Base-by-base conservation (phyloP, 1,140 invertebrate species). In the Drosophila insularis region DNA sequence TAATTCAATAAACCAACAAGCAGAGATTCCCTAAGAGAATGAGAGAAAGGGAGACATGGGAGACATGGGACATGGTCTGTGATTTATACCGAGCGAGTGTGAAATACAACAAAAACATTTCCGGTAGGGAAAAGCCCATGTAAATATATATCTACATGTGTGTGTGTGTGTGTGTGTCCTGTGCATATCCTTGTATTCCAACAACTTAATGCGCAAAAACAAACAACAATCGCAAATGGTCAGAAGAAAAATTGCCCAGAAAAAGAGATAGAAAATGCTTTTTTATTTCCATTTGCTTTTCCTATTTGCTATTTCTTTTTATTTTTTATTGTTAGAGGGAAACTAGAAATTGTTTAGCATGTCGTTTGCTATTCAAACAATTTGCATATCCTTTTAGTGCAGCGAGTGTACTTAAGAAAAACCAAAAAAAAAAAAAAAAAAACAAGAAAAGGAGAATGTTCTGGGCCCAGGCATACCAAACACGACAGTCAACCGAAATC, bases 331-430 rank as follows among this genome's bases (percentile, higher is more conserved):
- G 64, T 72, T 55, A 50, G 43, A 7, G 43, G 43, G 43, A 50
- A 72, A 75, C 71, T 72, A 75, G 54, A 70, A 79, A 86, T 86
- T 81, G 78, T 78, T 86, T 81, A 81, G 82, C 78, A 87, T 87
- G 82, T 86, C 79, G 82, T 79, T 85, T 81, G 75, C 75, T 86
- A 81, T 86, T 86, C 82, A 89, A 89, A 89, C 85, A 89, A 89
- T 89, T 89, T 89, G 85, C 85, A 89, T 89, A 89, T 89, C 85
- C 85, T 89, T 85, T 89, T 86, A 86, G 82, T 79, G 82, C 68
- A 87, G 72, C 74, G 63, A 86, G 78, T 73, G 74, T 78, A 74
- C 81, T 86, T 85, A 85, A 85, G 70, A 84, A 78, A 64, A 67
- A 67, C 37, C 43, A 80, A 64, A 67, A 67, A 53, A 61, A 32